Percentiles rank a stretch among this genome's conserved stretches.
These are phyloP conservation scores for Trematomus bernacchii DNA, from an alignment of 2,797 vertebrate genomes.

Conservation along the genomic window DNA sequence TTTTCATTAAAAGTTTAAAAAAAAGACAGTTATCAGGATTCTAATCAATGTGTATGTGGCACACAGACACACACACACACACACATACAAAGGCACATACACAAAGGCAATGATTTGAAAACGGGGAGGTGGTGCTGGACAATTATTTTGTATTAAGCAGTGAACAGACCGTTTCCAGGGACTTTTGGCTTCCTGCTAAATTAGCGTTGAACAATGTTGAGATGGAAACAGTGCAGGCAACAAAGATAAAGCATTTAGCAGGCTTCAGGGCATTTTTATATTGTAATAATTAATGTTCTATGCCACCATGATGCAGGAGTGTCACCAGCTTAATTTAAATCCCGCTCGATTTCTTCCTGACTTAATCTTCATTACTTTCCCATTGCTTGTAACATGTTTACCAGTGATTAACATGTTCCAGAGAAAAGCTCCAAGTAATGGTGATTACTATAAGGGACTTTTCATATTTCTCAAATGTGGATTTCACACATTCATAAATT, in stretches of 20 bases:
- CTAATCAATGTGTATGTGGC: conserved; percentile 22
- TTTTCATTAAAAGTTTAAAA: conserved; percentile 39
- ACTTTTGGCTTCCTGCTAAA: conserved; percentile 61
- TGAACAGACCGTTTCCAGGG: conserved; percentile 40
- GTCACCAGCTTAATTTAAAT: conserved; percentile 83
- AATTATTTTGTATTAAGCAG: conserved; percentile 66
- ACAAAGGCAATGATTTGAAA: conserved; percentile 34
- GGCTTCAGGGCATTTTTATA: conserved; percentile 79
- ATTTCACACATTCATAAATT: conserved; percentile 58
- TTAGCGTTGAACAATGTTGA: conserved; percentile 61
- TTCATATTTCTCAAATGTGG: conserved; percentile 57
- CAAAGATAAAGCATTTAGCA: conserved; percentile 79
- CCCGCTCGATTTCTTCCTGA: conserved; percentile 77
- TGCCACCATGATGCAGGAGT: conserved; percentile 75
- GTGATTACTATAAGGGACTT: conserved; percentile 40
- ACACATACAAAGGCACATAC: not conserved
- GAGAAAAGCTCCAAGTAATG: conserved; percentile 46
- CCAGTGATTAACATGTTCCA: conserved; percentile 81
- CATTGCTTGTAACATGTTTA: conserved; percentile 81
- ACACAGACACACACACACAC: not conserved
- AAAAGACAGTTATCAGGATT: conserved; percentile 11
- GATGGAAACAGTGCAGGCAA: conserved; percentile 68
- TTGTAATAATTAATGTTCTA: conserved; percentile 82
- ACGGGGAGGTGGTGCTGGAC: conserved; percentile 36
- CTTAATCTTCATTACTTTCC: conserved; percentile 85